Base-by-base conservation (phyloP, 2,113 vertebrate species). In the Callipepla californica region DNA sequence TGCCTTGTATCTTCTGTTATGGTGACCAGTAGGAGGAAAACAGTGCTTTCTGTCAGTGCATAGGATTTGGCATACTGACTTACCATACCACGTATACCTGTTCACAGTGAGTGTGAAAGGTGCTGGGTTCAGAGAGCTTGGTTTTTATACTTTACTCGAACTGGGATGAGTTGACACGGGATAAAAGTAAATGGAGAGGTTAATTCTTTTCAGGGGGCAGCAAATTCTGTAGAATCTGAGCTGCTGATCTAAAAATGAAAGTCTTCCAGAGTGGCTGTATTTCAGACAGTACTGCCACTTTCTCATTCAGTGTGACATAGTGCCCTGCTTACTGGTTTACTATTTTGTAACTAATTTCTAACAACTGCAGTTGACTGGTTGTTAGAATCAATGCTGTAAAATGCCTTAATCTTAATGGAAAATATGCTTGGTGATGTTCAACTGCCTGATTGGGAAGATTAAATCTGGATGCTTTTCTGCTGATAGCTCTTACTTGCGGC, bases 21-120 rank as follows among this genome's bases (percentile, higher is more conserved):
- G 17, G 47, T 57, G 36, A 90, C 79, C 42, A 34, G 8, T 66
- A n/a, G 63, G 30, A 44, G 83, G 42, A 61, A 50, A 63, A 38
- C 11, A 5, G 11, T 70, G 28, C 70, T 92, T 75, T 79, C 62
- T 76, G 11, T 70, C 36, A 81, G 40, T 12, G 13, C 45, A 17
- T 9, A 28, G 57, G 38, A 9, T 75, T 75, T 76, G 50, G 8
- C 4, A 9, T 53, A 59, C n/a, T 58, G 17, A n/a, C 26, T 76
- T 3, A 0, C 0, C 4, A 1, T 17, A 25, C 12, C 62, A 16
- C 1, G 4, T 78, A 3, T 50, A 51, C 53, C 13, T 32, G 20
- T 62, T 22, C 18, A 45, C 3, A 1, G 3, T 5, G n/a, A 78
- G 13, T 0, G 1, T 72, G 62, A 36, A 55, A 67, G 61, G 11